These are phyloP conservation scores for Ephestia elutella DNA, from an alignment of 1,140 invertebrate genomes.

Conservation along the genomic window DNA sequence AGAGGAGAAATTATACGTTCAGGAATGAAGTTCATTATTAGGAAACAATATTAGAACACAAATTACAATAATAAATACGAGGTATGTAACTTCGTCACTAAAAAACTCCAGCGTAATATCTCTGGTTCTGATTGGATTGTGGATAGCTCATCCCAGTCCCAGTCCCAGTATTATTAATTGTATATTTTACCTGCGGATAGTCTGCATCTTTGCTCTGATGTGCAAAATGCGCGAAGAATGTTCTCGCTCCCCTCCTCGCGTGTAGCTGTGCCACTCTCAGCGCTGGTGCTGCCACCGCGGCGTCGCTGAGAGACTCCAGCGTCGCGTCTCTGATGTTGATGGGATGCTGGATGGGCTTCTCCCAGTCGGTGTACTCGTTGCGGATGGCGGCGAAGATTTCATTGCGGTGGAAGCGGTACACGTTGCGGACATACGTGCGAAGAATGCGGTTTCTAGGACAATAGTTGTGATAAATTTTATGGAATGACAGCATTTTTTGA, in stretches of 20 bases:
- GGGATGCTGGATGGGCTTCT: conserved; percentile 88
- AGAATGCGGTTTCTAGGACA: conserved; percentile 78
- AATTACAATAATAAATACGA: too few relatives aligned
- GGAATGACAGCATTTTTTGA: too few relatives aligned
- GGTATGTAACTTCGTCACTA: too few relatives aligned
- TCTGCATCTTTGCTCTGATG: conserved; percentile 85
- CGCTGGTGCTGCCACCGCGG: conserved; percentile 83
- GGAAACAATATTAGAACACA: too few relatives aligned
- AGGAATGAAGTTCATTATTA: too few relatives aligned
- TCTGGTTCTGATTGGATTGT: too few relatives aligned
- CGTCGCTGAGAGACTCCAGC: conserved; percentile 91
- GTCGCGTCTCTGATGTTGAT: conserved; percentile 88
- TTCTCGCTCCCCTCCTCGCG: conserved; percentile 79
- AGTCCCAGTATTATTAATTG: not conserved
- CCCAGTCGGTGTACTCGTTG: conserved; percentile 96
- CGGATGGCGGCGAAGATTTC: conserved; percentile 93
- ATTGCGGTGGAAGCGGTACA: conserved; percentile 90
- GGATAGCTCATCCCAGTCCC: too few relatives aligned
- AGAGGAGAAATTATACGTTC: conserved; percentile 14
- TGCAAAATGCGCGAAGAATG: conserved; percentile 87
- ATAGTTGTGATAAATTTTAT: not conserved
- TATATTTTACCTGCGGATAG: conserved; percentile 78
- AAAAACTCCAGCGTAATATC: too few relatives aligned
- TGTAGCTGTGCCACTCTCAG: conserved; percentile 82
- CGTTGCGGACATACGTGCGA: conserved; percentile 89